These are phyloP conservation scores for Pardalotus punctatus DNA, from an alignment of 2,113 vertebrate genomes.

Conservation along the genomic window DNA sequence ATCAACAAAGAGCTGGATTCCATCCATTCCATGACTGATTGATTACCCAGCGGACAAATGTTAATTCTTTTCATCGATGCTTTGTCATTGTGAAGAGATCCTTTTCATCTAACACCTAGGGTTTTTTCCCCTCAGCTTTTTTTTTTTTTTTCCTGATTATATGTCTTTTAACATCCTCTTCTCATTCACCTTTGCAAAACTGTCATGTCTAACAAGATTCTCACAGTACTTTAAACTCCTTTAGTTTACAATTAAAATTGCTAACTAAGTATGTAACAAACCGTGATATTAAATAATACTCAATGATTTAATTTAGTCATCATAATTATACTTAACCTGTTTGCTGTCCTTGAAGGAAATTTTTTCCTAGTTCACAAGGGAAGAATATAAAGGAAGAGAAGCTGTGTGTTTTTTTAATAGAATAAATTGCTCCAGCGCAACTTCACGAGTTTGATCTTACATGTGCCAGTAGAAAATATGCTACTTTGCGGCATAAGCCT, in stretches of 20 bases:
- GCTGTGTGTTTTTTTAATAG: background rate
- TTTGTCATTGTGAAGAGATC: constrained; percentile 70
- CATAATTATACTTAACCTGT: constrained; percentile 38
- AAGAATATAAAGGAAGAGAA: background rate
- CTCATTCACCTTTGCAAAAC: constrained; percentile 64
- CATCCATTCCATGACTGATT: constrained; percentile 89
- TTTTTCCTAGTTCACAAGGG: background rate
- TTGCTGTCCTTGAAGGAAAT: constrained; percentile 33
- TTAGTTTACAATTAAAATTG: constrained; percentile 40
- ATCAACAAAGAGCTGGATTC: constrained; percentile 84
- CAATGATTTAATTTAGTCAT: constrained; percentile 10
- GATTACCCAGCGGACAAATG: constrained; percentile 87
- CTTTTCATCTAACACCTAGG: constrained; percentile 77
- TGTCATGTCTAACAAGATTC: constrained; percentile 47
- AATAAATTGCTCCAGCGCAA: constrained; percentile 18
- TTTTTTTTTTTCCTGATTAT: constrained; percentile 25
- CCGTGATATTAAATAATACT: constrained; percentile 35
- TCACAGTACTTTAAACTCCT: background rate
- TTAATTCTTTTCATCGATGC: constrained; percentile 91
- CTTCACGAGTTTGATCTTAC: background rate
- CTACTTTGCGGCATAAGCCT: background rate
- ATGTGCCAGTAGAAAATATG: constrained; percentile 5
- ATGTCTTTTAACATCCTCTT: constrained; percentile 64
- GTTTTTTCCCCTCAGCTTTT: background rate
- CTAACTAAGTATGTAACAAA: constrained; percentile 31